Conservation (phyloP, 2,888 invertebrate genomes). For the Cryptophagus acutangulus region DNA sequence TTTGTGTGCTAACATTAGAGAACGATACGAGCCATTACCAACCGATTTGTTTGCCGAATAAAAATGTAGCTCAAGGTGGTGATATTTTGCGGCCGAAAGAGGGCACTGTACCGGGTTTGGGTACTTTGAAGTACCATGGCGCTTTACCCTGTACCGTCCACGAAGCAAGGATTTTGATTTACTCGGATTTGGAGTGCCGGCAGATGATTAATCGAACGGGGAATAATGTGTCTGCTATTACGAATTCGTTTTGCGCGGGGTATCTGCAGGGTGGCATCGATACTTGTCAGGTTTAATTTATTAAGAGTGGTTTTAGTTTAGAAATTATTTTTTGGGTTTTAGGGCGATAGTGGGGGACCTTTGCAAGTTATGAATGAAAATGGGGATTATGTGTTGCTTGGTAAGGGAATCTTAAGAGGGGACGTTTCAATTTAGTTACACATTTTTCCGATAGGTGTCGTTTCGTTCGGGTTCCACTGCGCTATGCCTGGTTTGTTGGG, state of each 20-base stretch:
- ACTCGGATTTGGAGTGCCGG: constrained; percentile 36
- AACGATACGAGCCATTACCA: constrained; percentile 32
- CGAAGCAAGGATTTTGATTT: constrained; percentile 41
- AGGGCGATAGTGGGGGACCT: constrained; percentile 80
- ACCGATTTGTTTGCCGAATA: constrained; percentile 41
- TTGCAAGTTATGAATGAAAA: constrained; percentile 46
- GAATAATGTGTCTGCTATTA: constrained; percentile 31
- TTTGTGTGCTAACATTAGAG: constrained; percentile 38
- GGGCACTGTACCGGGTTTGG: constrained; percentile 41
- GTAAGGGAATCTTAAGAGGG: too few species aligned
- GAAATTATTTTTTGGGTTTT: constrained; percentile 11
- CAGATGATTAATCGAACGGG: constrained; percentile 39
- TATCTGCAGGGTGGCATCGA: constrained; percentile 55
- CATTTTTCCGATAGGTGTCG: too few species aligned
- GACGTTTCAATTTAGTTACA: not conserved
- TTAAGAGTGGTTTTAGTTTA: constrained; percentile 2
- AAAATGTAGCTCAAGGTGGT: too few species aligned
- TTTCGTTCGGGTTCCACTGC: constrained; percentile 64
- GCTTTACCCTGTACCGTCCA: constrained; percentile 41
- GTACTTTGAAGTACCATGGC: constrained; percentile 36
- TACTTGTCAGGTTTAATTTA: constrained; percentile 55
- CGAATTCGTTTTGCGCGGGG: constrained; percentile 53
- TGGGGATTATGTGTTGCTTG: constrained; percentile 56
- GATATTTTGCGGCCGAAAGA: constrained; percentile 36
- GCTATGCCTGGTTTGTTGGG: constrained; percentile 55